Evolutionary conservation across 1,140 invertebrate species (phyloP).

Genomic region (Heliconius eleuchia): DNA sequence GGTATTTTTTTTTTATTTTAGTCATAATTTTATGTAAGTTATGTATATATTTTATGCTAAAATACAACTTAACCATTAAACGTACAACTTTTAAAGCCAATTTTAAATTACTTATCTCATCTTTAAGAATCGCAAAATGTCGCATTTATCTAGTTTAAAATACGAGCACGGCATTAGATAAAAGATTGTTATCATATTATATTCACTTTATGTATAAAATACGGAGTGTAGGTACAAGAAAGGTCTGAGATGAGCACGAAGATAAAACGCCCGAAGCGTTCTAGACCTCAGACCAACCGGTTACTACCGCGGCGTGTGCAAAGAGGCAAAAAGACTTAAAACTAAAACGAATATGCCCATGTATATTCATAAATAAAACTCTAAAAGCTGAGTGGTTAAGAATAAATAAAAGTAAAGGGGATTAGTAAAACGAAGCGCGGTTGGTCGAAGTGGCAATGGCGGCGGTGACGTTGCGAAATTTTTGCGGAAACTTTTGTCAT

Average conservation of each 20-base stretch:
- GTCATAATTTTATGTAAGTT: no score
- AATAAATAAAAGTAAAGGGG: slow-evolving; percentile 67
- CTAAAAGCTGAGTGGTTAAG: slow-evolving; percentile 53
- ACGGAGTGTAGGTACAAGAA: slow-evolving; percentile 7
- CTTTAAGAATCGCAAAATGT: not conserved
- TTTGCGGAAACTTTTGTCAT: slow-evolving; percentile 38
- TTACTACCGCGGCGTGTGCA: slow-evolving; percentile 29
- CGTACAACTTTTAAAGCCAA: not conserved
- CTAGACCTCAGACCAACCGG: slow-evolving; percentile 28
- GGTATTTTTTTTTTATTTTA: no score
- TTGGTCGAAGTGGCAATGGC: slow-evolving; percentile 57
- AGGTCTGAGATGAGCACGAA: slow-evolving; percentile 20
- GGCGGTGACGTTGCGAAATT: slow-evolving; percentile 66
- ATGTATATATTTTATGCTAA: no score
- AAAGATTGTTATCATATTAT: slow-evolving; percentile 20
- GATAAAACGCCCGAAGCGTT: slow-evolving; percentile 27
- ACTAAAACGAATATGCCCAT: slow-evolving; percentile 45
- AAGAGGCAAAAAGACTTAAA: slow-evolving; percentile 29
- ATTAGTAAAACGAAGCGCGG: slow-evolving; percentile 57
- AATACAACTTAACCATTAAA: no score
- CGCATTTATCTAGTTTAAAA: slow-evolving; percentile 16
- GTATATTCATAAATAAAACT: slow-evolving; percentile 55
- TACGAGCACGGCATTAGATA: slow-evolving; percentile 22
- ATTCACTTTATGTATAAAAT: slow-evolving; percentile 27
- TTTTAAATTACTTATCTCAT: not conserved